phyloP scores from a whole-genome alignment of 2,797 vertebrate species.

The Mycteria americana region DNA sequence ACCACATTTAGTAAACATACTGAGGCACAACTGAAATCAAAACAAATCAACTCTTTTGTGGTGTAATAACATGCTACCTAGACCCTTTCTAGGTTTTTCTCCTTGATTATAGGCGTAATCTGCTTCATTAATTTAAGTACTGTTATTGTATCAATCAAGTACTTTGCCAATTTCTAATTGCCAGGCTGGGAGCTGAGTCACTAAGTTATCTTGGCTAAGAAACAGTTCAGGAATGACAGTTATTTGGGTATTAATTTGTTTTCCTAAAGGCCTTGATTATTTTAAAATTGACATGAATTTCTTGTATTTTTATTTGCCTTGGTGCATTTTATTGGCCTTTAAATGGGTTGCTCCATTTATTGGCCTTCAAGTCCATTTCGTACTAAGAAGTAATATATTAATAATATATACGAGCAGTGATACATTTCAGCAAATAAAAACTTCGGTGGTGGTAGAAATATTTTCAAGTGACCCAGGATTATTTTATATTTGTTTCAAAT shows the following conservation, averaged over 20 bases:
- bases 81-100: constrained; percentile 20
- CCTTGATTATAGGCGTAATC: neutral
- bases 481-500: neutral
- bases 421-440: neutral
- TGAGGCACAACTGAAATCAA: neutral
- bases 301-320: neutral
- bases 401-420: neutral
- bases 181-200: constrained; percentile 8
- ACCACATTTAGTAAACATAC: neutral
- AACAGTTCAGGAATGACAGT: constrained; percentile 9
- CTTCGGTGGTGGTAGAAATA: neutral
- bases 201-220: neutral
- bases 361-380: neutral
- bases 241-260: constrained; percentile 17
- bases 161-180: constrained; percentile 41
- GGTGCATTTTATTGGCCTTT: neutral
- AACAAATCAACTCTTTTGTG: constrained; percentile 28
- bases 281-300: neutral
- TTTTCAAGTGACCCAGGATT: neutral
- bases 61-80: neutral
- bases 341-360: neutral
- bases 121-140: constrained; percentile 32
- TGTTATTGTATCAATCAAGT: constrained; percentile 13
- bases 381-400: neutral
- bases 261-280: neutral